These are phyloP conservation scores for Henicopernis longicauda DNA, from an alignment of 2,113 vertebrate species.

Conservation along the genomic window DNA sequence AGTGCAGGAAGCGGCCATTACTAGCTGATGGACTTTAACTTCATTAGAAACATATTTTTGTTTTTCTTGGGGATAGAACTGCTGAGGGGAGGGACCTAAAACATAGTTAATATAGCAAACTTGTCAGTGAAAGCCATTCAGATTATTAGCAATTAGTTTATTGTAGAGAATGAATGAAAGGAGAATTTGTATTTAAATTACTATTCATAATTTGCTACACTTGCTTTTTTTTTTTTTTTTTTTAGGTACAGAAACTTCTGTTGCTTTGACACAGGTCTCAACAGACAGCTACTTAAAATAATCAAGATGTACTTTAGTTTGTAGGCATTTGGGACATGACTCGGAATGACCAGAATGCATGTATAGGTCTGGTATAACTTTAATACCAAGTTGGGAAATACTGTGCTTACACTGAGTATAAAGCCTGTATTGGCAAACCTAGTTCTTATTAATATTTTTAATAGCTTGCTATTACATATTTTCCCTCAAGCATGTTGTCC, in stretches of 20 bases:
- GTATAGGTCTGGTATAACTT: neutral
- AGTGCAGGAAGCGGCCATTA: neutral
- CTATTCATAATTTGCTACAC: neutral
- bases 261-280: neutral
- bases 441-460: neutral
- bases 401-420: neutral
- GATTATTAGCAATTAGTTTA: neutral
- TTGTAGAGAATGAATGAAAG: neutral
- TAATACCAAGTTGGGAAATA: neutral
- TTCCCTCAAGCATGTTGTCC: neutral
- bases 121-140: neutral
- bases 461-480: neutral
- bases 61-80: neutral
- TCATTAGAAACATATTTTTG: accelerated
- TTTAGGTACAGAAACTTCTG: neutral
- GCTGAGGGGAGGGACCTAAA: neutral
- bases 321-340: neutral
- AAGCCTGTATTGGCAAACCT: neutral
- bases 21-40: neutral
- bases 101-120: neutral
- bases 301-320: neutral
- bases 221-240: neutral
- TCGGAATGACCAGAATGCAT: neutral
- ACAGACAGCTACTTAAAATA: neutral
- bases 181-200: neutral